phyloP scores from a whole-genome alignment of 2,113 vertebrate species.

The Genyomyrus donnyi region DNA sequence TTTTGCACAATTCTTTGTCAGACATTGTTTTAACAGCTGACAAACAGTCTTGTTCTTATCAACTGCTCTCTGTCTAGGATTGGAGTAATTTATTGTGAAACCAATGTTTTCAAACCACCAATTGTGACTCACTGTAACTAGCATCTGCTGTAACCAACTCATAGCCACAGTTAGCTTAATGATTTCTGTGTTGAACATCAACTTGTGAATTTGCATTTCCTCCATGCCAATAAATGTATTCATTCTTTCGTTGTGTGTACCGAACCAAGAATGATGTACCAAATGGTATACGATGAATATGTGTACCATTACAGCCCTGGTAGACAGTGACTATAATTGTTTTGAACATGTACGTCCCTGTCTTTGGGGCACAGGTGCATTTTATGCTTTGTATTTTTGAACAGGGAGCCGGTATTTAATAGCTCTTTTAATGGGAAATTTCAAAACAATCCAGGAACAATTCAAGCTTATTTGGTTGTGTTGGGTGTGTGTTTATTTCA shows the following conservation, averaged over 20 bases:
- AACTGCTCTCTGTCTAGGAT: no score
- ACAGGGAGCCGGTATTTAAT: background rate
- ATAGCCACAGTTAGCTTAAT: no score
- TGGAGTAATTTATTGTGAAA: no score
- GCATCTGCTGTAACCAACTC: no score
- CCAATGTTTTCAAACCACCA: no score
- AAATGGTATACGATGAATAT: background rate
- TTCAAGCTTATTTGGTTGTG: slow-evolving; percentile 1
- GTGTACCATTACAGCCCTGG: background rate
- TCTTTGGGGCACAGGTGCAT: background rate
- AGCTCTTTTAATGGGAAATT: background rate
- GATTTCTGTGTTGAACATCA: background rate
- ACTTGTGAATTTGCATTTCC: background rate
- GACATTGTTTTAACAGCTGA: no score
- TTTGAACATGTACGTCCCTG: background rate
- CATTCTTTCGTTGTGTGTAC: background rate
- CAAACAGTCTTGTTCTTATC: no score
- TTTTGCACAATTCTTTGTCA: no score
- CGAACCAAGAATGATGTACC: background rate
- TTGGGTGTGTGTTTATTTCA: slow-evolving; percentile 43
- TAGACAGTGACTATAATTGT: background rate
- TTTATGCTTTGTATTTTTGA: background rate
- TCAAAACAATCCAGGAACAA: background rate
- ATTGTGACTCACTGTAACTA: no score
- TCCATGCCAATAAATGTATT: background rate